phyloP scores from a whole-genome alignment of 2,797 vertebrate species.

The Heterohyrax brucei region DNA sequence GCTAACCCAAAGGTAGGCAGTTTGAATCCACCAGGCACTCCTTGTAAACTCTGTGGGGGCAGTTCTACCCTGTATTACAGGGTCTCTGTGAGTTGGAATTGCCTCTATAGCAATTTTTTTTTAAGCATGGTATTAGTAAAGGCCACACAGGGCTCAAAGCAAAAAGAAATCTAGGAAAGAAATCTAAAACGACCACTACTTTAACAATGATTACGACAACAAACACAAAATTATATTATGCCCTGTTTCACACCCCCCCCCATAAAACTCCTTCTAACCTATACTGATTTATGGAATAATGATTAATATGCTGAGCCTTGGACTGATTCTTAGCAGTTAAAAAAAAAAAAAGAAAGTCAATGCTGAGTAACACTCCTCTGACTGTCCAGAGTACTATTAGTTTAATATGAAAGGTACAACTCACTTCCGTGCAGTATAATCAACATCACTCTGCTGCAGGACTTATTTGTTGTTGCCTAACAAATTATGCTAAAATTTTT shows the following conservation, averaged over 20 bases:
- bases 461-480: background rate
- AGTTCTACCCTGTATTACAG: too few relatives aligned
- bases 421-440: background rate
- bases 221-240: background rate
- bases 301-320: background rate
- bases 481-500: background rate
- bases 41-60: too few relatives aligned
- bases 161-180: background rate
- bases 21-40: too few relatives aligned
- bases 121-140: background rate
- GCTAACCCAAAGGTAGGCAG: too few relatives aligned
- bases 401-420: background rate
- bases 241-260: background rate
- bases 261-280: background rate
- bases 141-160: background rate
- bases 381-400: background rate
- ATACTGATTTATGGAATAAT: background rate
- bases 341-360: background rate
- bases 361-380: background rate
- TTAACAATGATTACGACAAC: background rate
- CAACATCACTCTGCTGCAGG: background rate
- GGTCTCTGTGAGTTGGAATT: too few relatives aligned
- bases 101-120: too few relatives aligned
- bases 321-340: background rate
- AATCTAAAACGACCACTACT: background rate